Evolutionary conservation across 2,888 invertebrate species (phyloP).

Genomic region (Onthophagus sagittarius): DNA sequence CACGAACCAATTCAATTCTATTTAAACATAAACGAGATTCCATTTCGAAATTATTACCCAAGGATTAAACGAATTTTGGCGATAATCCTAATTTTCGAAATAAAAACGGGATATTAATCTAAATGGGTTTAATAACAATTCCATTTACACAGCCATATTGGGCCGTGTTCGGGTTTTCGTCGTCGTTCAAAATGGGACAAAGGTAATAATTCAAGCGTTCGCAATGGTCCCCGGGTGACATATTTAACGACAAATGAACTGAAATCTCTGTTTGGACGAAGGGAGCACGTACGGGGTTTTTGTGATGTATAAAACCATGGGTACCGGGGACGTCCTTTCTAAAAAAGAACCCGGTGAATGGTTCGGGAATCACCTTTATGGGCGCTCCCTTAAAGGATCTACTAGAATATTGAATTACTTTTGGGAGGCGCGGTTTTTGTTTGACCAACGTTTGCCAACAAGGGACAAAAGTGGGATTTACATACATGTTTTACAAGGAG

Average conservation of each 20-base stretch:
- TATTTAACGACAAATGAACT: constrained; percentile 26
- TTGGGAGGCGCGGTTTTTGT: background rate
- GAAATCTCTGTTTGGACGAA: constrained; percentile 25
- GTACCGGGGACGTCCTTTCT: background rate
- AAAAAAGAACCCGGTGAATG: background rate
- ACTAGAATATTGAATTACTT: background rate
- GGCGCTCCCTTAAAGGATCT: background rate
- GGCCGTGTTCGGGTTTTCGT: background rate
- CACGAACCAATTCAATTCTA: background rate
- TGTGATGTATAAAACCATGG: constrained; percentile 11
- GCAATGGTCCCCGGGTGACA: constrained; percentile 22
- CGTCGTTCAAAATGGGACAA: background rate
- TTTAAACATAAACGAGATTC: background rate
- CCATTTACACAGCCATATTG: background rate
- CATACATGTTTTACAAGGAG: background rate
- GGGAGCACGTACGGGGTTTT: constrained; percentile 19
- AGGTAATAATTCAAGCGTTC: background rate
- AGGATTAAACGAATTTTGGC: background rate
- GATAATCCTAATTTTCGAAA: background rate
- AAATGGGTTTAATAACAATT: background rate
- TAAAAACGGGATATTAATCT: background rate
- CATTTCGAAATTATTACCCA: background rate
- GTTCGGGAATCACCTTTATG: background rate
- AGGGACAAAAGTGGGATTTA: background rate
- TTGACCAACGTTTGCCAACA: background rate